Conservation (phyloP, 1,140 invertebrate species). For the Bombus superbus region DNA sequence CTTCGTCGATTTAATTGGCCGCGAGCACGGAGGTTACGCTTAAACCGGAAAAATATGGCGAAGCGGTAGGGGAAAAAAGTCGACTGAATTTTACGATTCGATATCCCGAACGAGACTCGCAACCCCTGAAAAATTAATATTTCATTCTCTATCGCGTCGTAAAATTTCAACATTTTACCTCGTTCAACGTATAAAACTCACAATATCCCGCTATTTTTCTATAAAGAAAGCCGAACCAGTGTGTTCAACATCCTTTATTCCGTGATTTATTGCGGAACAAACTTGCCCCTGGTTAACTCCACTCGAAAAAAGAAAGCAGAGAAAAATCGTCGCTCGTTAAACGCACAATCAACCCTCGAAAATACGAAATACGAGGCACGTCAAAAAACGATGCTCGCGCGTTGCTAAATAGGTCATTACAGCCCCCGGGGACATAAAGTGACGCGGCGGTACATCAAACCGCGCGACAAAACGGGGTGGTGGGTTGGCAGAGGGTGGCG, state of each 20-base stretch:
- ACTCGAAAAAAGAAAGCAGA: neutral
- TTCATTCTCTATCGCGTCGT: neutral
- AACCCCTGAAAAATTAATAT: constrained; percentile 2
- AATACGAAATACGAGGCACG: neutral
- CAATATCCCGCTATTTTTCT: neutral
- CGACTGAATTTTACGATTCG: constrained; percentile 3
- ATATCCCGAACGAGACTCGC: neutral
- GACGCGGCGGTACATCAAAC: constrained; percentile 42
- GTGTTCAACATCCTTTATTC: neutral
- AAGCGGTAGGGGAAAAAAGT: too few species aligned
- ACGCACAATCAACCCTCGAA: neutral
- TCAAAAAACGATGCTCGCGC: neutral
- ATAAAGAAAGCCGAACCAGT: neutral
- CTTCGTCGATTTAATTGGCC: constrained; percentile 23
- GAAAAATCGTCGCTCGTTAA: constrained; percentile 2
- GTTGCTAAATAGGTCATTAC: constrained; percentile 13
- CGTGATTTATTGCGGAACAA: neutral
- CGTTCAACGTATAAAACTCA: neutral
- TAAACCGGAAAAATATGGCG: neutral
- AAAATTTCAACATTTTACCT: neutral
- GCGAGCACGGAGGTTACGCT: neutral
- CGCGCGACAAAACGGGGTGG: neutral
- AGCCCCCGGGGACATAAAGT: neutral
- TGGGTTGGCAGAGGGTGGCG: neutral
- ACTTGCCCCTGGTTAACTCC: neutral